phyloP scores from a whole-genome alignment of 2,113 vertebrate genomes.

The Thalassarche chlororhynchos region DNA sequence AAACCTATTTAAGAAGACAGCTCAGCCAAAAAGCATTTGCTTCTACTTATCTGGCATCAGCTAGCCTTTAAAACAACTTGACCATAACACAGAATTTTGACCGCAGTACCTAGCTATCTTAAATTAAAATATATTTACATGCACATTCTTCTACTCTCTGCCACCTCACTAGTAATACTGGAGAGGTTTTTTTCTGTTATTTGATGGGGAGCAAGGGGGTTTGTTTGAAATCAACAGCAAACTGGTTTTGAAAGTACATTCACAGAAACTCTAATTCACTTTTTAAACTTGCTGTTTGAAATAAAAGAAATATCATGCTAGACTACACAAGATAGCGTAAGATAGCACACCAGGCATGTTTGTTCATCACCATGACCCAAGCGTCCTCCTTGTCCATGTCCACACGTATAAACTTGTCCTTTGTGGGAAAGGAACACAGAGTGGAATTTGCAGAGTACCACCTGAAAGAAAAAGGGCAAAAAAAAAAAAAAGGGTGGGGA shows the following conservation, averaged over 20 bases:
- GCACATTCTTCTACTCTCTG: background rate
- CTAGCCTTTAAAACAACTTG: background rate
- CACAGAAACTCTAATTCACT: background rate
- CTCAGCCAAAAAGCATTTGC: background rate
- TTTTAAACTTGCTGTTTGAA: background rate
- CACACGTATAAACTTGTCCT: conserved; percentile 95
- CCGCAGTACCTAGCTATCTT: background rate
- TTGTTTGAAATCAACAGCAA: background rate
- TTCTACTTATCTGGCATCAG: background rate
- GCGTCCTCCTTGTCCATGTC: conserved; percentile 96
- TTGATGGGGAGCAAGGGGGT: background rate
- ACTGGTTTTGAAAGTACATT: background rate
- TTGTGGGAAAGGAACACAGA: conserved; percentile 97
- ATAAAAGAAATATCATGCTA: background rate
- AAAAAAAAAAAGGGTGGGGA: background rate
- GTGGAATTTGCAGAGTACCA: conserved; percentile 97
- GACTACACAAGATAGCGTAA: background rate
- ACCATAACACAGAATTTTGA: background rate
- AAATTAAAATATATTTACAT: background rate
- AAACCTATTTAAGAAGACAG: background rate
- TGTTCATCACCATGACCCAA: conserved; percentile 97
- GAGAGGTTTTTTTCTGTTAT: background rate
- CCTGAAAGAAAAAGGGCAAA: conserved; percentile 68
- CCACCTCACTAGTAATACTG: background rate
- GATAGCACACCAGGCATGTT: conserved; percentile 87